Percentiles rank a stretch among this genome's conserved stretches.
These are phyloP conservation scores for Melinaea menophilus DNA, from an alignment of 2,888 invertebrate species.

Conservation along the genomic window DNA sequence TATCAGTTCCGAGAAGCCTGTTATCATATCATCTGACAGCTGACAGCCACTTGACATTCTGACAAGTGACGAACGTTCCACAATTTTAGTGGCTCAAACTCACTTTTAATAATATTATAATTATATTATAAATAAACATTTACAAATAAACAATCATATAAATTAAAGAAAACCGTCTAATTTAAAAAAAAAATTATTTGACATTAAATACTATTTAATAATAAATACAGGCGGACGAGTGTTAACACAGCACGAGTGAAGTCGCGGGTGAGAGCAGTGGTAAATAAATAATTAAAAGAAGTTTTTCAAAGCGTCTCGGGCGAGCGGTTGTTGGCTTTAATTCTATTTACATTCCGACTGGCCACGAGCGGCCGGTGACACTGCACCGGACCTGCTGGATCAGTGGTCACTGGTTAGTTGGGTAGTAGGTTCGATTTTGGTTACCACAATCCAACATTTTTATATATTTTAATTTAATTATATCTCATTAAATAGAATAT, in stretches of 20 bases:
- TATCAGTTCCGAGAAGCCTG: conserved; percentile 35
- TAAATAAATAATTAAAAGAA: conserved; percentile 48
- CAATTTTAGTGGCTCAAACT: background rate
- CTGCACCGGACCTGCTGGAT: background rate
- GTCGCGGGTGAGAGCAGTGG: conserved; percentile 29
- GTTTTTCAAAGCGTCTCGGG: conserved; percentile 40
- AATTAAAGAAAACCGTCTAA: too few species aligned
- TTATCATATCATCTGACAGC: conserved; percentile 55
- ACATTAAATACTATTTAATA: conserved; percentile 3
- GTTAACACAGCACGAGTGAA: conserved; percentile 21
- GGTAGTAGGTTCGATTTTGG: too few species aligned
- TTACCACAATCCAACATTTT: too few species aligned
- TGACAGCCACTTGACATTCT: conserved; percentile 59
- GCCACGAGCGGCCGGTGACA: conserved; percentile 40
- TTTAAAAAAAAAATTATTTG: too few species aligned
- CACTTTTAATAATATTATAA: too few species aligned
- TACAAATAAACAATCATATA: too few species aligned
- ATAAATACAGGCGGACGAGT: conserved; percentile 6
- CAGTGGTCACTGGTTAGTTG: too few species aligned
- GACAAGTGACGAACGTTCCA: conserved; percentile 47
- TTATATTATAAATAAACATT: too few species aligned
- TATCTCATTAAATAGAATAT: too few species aligned
- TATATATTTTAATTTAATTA: too few species aligned
- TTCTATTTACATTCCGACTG: conserved; percentile 61
- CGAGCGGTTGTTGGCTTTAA: conserved; percentile 46